A percentile compares a stretch with the other conserved stretches of the same genome.
Evolutionary conservation across 2,113 vertebrate species (phyloP).

Genomic region (human): DNA sequence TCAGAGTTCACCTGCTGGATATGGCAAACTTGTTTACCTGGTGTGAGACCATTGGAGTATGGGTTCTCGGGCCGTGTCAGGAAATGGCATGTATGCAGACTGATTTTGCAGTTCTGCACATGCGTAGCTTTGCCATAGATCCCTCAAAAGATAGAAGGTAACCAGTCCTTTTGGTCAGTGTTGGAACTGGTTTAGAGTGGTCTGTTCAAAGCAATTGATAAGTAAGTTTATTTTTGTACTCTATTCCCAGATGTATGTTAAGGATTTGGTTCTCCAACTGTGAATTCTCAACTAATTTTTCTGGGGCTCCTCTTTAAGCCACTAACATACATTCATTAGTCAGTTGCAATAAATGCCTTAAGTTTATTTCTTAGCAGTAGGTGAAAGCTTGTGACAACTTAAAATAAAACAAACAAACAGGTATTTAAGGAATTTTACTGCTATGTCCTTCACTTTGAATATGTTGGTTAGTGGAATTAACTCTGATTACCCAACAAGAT

Average conservation of each 20-base stretch:
- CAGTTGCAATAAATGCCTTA: neutral
- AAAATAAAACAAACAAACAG: neutral
- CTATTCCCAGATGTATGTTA: neutral
- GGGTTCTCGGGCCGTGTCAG: neutral
- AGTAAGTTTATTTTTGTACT: neutral
- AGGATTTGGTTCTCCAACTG: neutral
- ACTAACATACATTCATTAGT: neutral
- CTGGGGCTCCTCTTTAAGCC: neutral
- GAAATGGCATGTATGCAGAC: neutral
- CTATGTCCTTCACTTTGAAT: neutral
- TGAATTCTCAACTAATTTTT: constrained; percentile 41
- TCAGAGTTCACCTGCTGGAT: neutral
- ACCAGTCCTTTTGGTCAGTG: neutral
- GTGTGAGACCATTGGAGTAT: neutral
- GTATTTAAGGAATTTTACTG: constrained; percentile 1
- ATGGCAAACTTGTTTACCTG: neutral
- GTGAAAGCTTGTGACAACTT: neutral
- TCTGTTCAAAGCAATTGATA: neutral
- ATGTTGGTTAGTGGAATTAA: neutral
- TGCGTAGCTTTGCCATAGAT: neutral
- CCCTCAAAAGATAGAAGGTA: neutral
- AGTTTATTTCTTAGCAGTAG: constrained; percentile 1
- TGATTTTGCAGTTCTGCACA: neutral
- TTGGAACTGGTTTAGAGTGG: neutral
- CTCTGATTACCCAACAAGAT: neutral